A percentile compares a stretch with the other conserved stretches of the same genome.
Conservation (phyloP, 2,888 invertebrate species). For the Cephus sareptanus region DNA sequence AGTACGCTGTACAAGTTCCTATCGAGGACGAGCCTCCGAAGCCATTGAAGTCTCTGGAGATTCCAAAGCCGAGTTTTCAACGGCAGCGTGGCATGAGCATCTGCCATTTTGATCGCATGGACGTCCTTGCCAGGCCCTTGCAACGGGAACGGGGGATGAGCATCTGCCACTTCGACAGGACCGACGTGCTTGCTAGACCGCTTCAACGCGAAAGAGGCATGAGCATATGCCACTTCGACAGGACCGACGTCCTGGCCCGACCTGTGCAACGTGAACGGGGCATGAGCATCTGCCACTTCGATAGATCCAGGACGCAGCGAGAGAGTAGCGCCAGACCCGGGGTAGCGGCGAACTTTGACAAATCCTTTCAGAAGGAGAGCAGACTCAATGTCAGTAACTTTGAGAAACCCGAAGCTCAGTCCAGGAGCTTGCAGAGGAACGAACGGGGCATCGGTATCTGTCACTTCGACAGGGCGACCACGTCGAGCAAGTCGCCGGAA, state of each 20-base stretch:
- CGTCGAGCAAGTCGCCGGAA: constrained; percentile 54
- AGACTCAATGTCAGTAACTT: not conserved
- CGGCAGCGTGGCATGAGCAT: constrained; percentile 20
- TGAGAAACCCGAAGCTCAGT: not conserved
- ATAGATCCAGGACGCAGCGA: constrained; percentile 3
- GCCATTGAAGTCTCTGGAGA: constrained; percentile 14
- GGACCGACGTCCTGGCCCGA: constrained; percentile 42
- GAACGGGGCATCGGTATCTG: constrained; percentile 17
- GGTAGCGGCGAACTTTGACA: not conserved
- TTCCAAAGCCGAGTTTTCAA: constrained; percentile 5
- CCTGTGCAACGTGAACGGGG: constrained; percentile 29
- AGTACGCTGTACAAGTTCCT: constrained; percentile 50
- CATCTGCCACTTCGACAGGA: constrained; percentile 49
- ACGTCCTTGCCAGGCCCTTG: constrained; percentile 28
- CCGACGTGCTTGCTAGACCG: constrained; percentile 44
- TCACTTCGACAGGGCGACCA: constrained; percentile 34
- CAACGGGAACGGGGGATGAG: constrained; percentile 51
- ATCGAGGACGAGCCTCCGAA: constrained; percentile 28
- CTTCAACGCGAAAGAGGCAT: constrained; percentile 48
- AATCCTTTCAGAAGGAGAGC: not conserved
- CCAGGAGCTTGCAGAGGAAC: constrained; percentile 2
- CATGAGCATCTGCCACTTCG: constrained; percentile 21
- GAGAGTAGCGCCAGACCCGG: not conserved
- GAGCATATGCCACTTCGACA: constrained; percentile 52
- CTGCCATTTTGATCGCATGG: constrained; percentile 20